A percentile compares a stretch with the other conserved stretches of the same genome.
phyloP scores from a whole-genome alignment of 2,113 vertebrate species.

The Carettochelys insculpta region DNA sequence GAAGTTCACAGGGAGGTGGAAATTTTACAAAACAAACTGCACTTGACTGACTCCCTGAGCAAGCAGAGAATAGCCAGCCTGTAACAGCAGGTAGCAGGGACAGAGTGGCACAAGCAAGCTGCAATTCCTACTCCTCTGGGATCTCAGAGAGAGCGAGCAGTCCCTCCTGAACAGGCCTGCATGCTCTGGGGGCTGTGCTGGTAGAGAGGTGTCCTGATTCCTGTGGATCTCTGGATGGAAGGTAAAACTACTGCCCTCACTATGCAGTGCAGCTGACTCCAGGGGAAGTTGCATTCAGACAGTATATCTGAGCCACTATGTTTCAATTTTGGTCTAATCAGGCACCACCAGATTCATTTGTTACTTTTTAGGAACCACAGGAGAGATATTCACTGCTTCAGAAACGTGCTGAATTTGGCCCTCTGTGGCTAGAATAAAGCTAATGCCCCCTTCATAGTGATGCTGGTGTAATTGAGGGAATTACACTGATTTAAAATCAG shows the following conservation, averaged over 20 bases:
- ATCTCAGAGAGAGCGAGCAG: background rate
- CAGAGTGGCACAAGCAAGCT: background rate
- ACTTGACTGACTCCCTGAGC: background rate
- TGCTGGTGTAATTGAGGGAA: background rate
- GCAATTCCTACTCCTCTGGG: background rate
- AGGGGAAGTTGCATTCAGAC: background rate
- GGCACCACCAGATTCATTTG: background rate
- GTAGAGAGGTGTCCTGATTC: background rate
- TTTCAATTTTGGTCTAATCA: background rate
- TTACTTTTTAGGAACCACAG: background rate
- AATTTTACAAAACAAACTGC: background rate
- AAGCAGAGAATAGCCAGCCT: background rate
- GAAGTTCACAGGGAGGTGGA: background rate
- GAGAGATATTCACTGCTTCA: background rate
- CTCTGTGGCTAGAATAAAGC: conserved; percentile 5
- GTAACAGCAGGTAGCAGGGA: background rate
- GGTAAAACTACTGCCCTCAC: background rate
- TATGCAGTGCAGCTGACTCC: background rate
- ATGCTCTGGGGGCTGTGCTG: background rate
- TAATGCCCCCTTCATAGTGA: background rate
- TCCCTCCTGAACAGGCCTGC: too few relatives aligned
- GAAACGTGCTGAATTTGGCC: background rate
- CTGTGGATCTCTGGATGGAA: background rate
- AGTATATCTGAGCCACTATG: background rate
- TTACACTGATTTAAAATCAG: background rate